Base-by-base conservation (phyloP, 2,797 vertebrate genomes). In the Enteromius fasciolatus region DNA sequence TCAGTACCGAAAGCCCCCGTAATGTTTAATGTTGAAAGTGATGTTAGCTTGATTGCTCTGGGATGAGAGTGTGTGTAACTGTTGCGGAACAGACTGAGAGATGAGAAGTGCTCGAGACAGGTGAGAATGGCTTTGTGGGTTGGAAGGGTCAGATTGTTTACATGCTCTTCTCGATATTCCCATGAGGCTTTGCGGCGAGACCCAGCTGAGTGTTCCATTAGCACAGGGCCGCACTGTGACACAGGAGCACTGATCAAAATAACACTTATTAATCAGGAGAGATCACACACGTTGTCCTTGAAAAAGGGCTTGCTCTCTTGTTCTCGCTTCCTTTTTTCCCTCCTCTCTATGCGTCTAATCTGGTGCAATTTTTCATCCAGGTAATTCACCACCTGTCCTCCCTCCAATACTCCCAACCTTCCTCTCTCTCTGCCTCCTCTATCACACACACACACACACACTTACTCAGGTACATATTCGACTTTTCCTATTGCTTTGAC, bases 261-360 rank as follows among this genome's bases (percentile, higher is more conserved):
- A 88, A 89, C 88, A 89, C 85, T 84, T 83, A 92, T 92, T 93
- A 92, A 93, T 93, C 90, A 90, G 79, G 86, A 78, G 80, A 91
- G 90, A 90, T 90, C 88, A 89, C 84, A 91, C 90, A 77, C 44
- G 20, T 59, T 73, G 68, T 69, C 80, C 84, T 86, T 90, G 89
- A 87, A 84, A 86, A 76, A 33, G 76, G 89, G 83, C 89, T 91
- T 90, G 91, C 88, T 41, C 86, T 87, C 78, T 25, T 57, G 12
- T 64, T 83, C 88, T 84, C 90, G 88, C 91, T 90, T 92, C 90
- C 88, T 31, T 31, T 31, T 84, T 73, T 81, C 44, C 28, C 80
- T 36, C 52, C 50, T 46, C 82, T 88, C 87, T 83, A 88, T 90
- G 82, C 87, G 87, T 93, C 91, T 89, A 87, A 88, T 88, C 80